These are phyloP conservation scores for Acyrthosiphon pisum DNA, from an alignment of 1,140 invertebrate species.

Conservation along the genomic window DNA sequence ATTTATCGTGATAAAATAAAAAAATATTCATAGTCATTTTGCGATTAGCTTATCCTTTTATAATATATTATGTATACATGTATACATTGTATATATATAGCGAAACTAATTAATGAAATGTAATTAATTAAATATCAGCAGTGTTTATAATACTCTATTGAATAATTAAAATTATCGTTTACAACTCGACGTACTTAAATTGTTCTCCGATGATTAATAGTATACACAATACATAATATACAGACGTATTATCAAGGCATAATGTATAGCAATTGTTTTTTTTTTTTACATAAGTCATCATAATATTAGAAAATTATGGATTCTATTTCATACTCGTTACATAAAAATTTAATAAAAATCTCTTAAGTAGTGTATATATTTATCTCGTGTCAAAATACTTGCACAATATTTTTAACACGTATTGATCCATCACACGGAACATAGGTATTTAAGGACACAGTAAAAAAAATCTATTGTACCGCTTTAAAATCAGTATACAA, in stretches of 20 bases:
- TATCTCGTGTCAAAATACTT: neutral
- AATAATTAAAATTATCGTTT: conserved; percentile 13
- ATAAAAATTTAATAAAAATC: neutral
- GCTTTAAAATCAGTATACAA: neutral
- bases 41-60: neutral
- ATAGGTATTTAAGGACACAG: neutral
- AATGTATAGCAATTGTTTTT: neutral
- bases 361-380: neutral
- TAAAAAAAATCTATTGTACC: neutral
- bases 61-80: too few species aligned
- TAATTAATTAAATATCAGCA: neutral
- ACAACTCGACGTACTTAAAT: neutral
- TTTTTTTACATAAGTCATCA: conserved; percentile 8
- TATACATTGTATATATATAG: neutral
- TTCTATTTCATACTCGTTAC: neutral
- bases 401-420: neutral
- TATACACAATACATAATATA: neutral
- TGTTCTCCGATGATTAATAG: neutral
- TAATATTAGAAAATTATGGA: neutral
- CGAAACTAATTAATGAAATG: conserved; percentile 19
- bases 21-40: neutral
- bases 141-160: neutral
- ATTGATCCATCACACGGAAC: neutral
- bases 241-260: too few species aligned
- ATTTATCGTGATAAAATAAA: neutral